Base-by-base conservation (phyloP, 2,797 vertebrate species). In the Lophotriccus pileatus region DNA sequence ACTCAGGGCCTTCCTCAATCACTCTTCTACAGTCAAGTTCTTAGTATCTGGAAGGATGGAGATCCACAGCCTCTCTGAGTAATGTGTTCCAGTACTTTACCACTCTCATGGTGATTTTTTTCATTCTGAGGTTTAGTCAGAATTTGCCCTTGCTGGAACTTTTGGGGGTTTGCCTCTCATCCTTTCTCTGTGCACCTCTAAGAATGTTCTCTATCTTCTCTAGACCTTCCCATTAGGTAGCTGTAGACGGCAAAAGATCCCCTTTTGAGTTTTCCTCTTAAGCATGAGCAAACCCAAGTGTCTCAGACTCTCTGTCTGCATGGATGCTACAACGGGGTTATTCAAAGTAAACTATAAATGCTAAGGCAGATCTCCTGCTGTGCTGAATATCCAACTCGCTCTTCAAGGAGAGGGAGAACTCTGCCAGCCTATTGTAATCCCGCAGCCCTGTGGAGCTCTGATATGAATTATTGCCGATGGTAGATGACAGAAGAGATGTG, bases 401-500 rank as follows among this genome's bases (percentile, higher is more conserved):
- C 85, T 80, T 59, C 0, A 1, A 87, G 68, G 37, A 75, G 19
- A 81, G 56, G 81, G 69, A 15, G 41, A 73, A 25, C 37, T 78
- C 67, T 88, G 89, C 58, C 75, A 79, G 28, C 49, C 87, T 64
- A 9, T 24, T 60, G 89, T 86, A 90, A 47, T 82, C 49, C 89
- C 43, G 36, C 88, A 93, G 82, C 87, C 70, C 75, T 52, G 34
- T 53, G 41, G 79, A 95, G 90, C 74, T 87, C 76, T 96, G 92
- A 91, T 55, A 80, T 55, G 94, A 90, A 81, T 96, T 94, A 80
- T 9, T 86, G 76, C 47, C 0, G 0, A 92, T 66, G 72, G 70
- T 72, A 80, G 90, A 63, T 86, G 94, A 88, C 76, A 63, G 89
- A 53, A 67, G 75, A 83, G 94, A 94, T 64, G 70, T 55, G 37